A percentile compares a stretch with the other conserved stretches of the same genome.
phyloP scores from a whole-genome alignment of 2,888 invertebrate genomes.

The Idaea dimidiata region DNA sequence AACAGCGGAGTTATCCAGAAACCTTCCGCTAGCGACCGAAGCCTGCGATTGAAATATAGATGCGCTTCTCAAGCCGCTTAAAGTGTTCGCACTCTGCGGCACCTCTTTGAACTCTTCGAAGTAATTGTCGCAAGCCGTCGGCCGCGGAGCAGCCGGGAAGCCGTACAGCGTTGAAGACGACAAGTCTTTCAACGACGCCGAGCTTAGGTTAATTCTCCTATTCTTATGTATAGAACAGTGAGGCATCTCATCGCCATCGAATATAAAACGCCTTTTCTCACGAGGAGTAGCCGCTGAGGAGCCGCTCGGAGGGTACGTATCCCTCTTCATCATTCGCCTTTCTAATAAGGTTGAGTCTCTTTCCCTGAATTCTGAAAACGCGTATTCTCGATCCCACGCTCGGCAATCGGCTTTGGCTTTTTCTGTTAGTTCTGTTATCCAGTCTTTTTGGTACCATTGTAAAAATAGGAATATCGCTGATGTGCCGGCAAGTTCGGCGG shows the following conservation, averaged over 20 bases:
- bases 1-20: slow-evolving; percentile 84
- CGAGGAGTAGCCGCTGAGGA: slow-evolving; percentile 73
- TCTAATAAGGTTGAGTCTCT: slow-evolving; percentile 67
- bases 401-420: slow-evolving; percentile 73
- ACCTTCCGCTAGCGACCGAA: slow-evolving; percentile 85
- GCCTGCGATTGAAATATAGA: slow-evolving; percentile 76
- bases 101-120: slow-evolving; percentile 80
- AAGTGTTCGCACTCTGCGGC: slow-evolving; percentile 75
- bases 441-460: slow-evolving; percentile 87
- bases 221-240: slow-evolving; percentile 82
- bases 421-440: slow-evolving; percentile 77
- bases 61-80: slow-evolving; percentile 71
- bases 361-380: slow-evolving; percentile 73
- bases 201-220: slow-evolving; percentile 73
- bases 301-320: slow-evolving; percentile 68
- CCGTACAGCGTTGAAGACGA: slow-evolving; percentile 81
- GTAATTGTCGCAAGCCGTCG: slow-evolving; percentile 82
- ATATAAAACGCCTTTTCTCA: slow-evolving; percentile 83
- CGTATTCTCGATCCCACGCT: slow-evolving; percentile 76
- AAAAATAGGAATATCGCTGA: slow-evolving; percentile 94
- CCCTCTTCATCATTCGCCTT: slow-evolving; percentile 71
- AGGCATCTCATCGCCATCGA: slow-evolving; percentile 80
- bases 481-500: slow-evolving; percentile 92
- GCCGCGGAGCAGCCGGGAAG: slow-evolving; percentile 83
- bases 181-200: slow-evolving; percentile 81